Evolutionary conservation across 2,113 vertebrate species (phyloP), one percentile per base, ranked within the genome.

Genomic region (Chaetura pelagica): DNA sequence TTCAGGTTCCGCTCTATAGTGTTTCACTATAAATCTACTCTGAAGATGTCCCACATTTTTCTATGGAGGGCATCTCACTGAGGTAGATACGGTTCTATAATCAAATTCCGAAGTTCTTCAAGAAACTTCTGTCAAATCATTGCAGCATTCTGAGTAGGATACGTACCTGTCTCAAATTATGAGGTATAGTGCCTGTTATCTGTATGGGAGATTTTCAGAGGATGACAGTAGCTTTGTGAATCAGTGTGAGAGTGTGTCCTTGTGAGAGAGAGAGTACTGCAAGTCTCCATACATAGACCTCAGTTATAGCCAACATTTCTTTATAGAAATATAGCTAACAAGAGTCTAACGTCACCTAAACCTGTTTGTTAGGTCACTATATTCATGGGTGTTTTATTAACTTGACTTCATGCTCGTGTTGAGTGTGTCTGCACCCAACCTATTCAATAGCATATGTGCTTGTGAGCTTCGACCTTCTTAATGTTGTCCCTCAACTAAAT

Each of bases 371-470:
- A 57, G 44, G 13, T 87, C 21, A 15, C 10, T n/a, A n/a, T n/a
- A 18, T 3, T 62, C 15, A 9, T 8, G 15, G 5, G 3, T 66
- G 15, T 93, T 87, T 89, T 69, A 54, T 57, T 57, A 76, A 63
- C 0, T 3, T 29, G 44, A 26, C n/a, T n/a, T n/a, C n/a, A n/a
- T 48, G 6, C 18, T 61, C 6, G 4, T 18, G 10, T 10, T 55
- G 27, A 2, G 55, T 35, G 21, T 68, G n/a, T 38, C 48, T 62
- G 4, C 62, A 9, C 22, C 23, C 29, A 58, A 26, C 9, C 15
- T 34, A 17, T 29, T 83, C 15, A n/a, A n/a, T n/a, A 52, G 18
- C 8, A 18, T 6, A 4, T 32, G 10, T 51, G 10, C 34, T 77
- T 24, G 10, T 19, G 46, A 69, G 34, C 52, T 90, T 83, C 40